phyloP scores from a whole-genome alignment of 2,113 vertebrate species.

The Notarius quadriscutis region DNA sequence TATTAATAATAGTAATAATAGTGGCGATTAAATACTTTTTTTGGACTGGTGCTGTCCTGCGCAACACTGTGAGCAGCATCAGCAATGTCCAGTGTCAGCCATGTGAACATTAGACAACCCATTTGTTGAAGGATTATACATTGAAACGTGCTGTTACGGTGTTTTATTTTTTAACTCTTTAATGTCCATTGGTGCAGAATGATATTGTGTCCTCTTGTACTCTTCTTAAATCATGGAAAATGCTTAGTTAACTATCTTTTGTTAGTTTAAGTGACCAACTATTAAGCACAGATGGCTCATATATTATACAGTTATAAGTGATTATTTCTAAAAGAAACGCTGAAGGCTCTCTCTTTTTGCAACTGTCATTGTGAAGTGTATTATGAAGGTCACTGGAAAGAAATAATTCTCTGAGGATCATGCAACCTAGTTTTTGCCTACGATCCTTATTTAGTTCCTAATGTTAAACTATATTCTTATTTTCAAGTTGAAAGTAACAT shows the following conservation, averaged over 20 bases:
- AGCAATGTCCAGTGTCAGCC: neutral
- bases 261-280: neutral
- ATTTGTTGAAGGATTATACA: neutral
- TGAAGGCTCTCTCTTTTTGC: neutral
- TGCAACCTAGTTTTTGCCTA: constrained; percentile 63
- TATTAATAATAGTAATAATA: neutral
- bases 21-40: neutral
- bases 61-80: neutral
- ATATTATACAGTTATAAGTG: neutral
- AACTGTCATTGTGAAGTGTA: constrained; percentile 46
- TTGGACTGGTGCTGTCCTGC: neutral
- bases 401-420: constrained; percentile 53
- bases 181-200: neutral
- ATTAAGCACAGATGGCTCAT: neutral
- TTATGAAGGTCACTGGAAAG: constrained; percentile 62
- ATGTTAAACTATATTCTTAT: constrained; percentile 43
- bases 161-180: neutral
- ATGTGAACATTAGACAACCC: neutral
- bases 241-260: neutral
- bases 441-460: constrained; percentile 50
- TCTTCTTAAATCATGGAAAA: neutral
- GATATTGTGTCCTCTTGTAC: neutral
- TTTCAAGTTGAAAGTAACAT: constrained; percentile 20
- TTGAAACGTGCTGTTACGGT: neutral
- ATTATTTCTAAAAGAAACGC: neutral